Base-by-base conservation (phyloP, 2,113 vertebrate genomes). In the Montifringilla adamsi region DNA sequence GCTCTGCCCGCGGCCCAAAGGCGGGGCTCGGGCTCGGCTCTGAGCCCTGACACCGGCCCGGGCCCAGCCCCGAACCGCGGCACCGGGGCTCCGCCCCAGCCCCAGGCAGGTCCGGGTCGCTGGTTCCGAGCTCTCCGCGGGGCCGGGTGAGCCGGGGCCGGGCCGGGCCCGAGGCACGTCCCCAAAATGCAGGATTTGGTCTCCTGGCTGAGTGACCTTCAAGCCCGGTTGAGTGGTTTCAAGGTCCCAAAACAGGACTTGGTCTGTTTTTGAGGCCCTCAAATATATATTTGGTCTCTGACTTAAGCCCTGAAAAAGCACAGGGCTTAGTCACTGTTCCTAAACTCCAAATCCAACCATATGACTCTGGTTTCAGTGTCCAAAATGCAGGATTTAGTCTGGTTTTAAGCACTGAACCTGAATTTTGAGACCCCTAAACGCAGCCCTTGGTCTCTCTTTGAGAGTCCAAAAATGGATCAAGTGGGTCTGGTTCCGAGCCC, bases 391-490 rank as follows among this genome's bases (percentile, higher is more conserved):
- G 20, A 47, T 30, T 63, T 62, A 69, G 7, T 39, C 19, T 24
- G 20, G 7, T 47, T 39, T 70, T 30, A 55, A 55, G 49, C 8
- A 14, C 58, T 43, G 43, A 33, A 10, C 8, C 35, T 58, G 47
- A 55, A n/a, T 41, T 47, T 26, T 79, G n/a, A 55, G 20, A 7
- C 13, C 24, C 11, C 5, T 8, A 7, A 37, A 80, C 0, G 0
- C 22, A 73, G 50, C 11, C 10, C 15, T 23, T 43, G 27, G 22
- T 44, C 12, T 20, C 22, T 37, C 21, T 50, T 41, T 64, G 37
- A 33, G 12, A 59, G 19, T 15, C 27, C 33, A 30, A 44, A 81
- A 59, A 20, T 11, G 5, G 18, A 66, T 44, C 35, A 43, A 31
- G 18, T 31, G 12, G 19, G 23, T 46, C 31, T 58, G 31, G 35